Evolutionary conservation across 37 sponge, comb jelly and placozoan species (phyloP).

Genomic region (Ianthella basta): DNA sequence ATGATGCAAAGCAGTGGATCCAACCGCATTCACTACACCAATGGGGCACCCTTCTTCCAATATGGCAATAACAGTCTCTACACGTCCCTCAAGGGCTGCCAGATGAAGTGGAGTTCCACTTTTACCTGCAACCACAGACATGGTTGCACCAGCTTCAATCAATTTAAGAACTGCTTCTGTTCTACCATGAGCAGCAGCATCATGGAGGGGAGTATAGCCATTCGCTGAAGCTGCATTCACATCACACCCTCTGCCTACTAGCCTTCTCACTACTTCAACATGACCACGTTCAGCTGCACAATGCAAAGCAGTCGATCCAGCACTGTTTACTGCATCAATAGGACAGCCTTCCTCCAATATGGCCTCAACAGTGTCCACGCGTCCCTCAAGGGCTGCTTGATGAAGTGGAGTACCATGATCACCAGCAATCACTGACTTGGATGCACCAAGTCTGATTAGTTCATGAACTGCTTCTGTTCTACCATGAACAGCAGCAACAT

Average conservation of each 20-base stretch:
- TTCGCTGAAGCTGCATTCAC: not conserved
- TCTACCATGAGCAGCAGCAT: not conserved
- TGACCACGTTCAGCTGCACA: conserved; percentile 4
- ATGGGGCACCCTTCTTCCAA: conserved; percentile 1
- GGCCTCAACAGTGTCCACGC: not conserved
- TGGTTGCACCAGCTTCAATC: not conserved
- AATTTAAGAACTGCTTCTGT: not conserved
- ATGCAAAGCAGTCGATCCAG: conserved; percentile 4
- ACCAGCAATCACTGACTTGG: not conserved
- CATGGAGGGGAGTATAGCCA: not conserved
- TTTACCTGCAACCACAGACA: not conserved
- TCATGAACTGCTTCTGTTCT: not conserved
- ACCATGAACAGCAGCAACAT: conserved; percentile 2
- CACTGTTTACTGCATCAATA: not conserved
- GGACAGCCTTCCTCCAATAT: not conserved
- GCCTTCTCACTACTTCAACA: not conserved
- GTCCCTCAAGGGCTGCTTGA: not conserved
- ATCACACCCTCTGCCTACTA: not conserved
- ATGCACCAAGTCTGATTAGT: not conserved
- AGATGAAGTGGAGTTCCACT: conserved; percentile 23
- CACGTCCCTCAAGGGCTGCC: not conserved
- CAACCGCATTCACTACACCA: not conserved
- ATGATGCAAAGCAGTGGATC: not conserved
- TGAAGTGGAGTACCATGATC: not conserved
- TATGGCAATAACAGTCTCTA: not conserved